Conservation (phyloP, 2,113 vertebrate species). For the Tylochromis polylepis region DNA sequence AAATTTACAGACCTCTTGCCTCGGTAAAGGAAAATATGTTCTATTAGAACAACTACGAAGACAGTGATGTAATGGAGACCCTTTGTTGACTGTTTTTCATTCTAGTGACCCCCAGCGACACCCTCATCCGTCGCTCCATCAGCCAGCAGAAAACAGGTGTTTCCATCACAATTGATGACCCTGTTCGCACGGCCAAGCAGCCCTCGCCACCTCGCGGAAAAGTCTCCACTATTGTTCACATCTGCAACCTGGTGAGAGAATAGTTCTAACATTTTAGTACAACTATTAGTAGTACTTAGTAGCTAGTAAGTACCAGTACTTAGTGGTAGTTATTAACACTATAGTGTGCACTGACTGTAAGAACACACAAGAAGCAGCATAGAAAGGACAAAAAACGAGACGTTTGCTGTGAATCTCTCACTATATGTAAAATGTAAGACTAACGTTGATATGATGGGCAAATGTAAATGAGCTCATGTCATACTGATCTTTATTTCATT, state of each 20-base stretch:
- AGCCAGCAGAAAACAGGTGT: conserved; percentile 87
- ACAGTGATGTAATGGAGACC: background rate
- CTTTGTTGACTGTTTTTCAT: background rate
- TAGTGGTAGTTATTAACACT: no score
- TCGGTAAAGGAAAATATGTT: background rate
- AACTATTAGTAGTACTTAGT: no score
- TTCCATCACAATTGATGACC: conserved; percentile 88
- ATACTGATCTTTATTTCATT: background rate
- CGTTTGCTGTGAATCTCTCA: background rate
- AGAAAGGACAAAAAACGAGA: background rate
- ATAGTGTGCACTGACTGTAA: background rate
- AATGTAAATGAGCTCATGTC: background rate
- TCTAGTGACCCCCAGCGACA: conserved; percentile 79
- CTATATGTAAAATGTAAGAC: no score
- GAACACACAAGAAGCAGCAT: background rate
- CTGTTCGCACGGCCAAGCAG: conserved; percentile 79
- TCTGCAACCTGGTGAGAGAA: conserved; percentile 85
- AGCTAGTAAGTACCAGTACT: no score
- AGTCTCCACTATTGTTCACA: conserved; percentile 83
- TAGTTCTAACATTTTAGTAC: background rate
- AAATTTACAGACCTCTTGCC: background rate
- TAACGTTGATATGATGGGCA: background rate
- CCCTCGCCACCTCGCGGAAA: conserved; percentile 85
- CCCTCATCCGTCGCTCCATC: conserved; percentile 84
- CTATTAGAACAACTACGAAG: background rate